These are phyloP conservation scores for Tinea semifulvella DNA, from an alignment of 2,888 invertebrate species.

Conservation along the genomic window DNA sequence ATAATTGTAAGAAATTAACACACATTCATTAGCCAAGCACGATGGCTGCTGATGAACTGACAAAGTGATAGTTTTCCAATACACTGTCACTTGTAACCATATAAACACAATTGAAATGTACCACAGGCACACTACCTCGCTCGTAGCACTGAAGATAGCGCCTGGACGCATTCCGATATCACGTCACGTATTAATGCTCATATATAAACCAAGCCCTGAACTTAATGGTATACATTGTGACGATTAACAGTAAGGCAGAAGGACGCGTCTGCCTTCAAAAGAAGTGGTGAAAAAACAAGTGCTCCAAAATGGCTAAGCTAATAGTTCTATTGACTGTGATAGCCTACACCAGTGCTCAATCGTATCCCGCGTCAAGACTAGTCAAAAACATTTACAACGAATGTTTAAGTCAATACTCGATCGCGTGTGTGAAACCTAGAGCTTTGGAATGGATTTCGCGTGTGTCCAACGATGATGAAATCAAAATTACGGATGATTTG, in stretches of 20 bases:
- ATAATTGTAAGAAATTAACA: neutral
- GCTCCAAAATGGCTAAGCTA: slow-evolving; percentile 49
- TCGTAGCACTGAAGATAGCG: slow-evolving; percentile 40
- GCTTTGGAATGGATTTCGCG: slow-evolving; percentile 78
- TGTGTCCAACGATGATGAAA: slow-evolving; percentile 72
- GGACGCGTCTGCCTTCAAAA: slow-evolving; percentile 49
- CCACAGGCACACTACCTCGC: slow-evolving; percentile 31
- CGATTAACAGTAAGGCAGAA: slow-evolving; percentile 46
- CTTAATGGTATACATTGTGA: slow-evolving; percentile 60
- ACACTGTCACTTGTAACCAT: slow-evolving; percentile 29
- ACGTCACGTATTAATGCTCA: slow-evolving; percentile 65
- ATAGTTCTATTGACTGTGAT: slow-evolving; percentile 47
- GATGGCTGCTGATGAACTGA: neutral
- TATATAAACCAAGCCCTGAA: slow-evolving; percentile 64
- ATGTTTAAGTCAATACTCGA: slow-evolving; percentile 74
- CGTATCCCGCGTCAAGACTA: slow-evolving; percentile 69
- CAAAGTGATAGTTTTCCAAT: slow-evolving; percentile 49
- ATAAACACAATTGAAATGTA: slow-evolving; percentile 42
- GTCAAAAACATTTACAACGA: slow-evolving; percentile 72
- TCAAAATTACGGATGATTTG: slow-evolving; percentile 80
- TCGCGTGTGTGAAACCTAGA: slow-evolving; percentile 81
- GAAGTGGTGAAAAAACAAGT: slow-evolving; percentile 27
- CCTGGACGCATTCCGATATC: slow-evolving; percentile 42
- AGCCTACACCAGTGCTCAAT: slow-evolving; percentile 43
- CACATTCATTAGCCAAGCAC: neutral